phyloP scores from a whole-genome alignment of 2,113 vertebrate genomes.

The Podiceps cristatus region DNA sequence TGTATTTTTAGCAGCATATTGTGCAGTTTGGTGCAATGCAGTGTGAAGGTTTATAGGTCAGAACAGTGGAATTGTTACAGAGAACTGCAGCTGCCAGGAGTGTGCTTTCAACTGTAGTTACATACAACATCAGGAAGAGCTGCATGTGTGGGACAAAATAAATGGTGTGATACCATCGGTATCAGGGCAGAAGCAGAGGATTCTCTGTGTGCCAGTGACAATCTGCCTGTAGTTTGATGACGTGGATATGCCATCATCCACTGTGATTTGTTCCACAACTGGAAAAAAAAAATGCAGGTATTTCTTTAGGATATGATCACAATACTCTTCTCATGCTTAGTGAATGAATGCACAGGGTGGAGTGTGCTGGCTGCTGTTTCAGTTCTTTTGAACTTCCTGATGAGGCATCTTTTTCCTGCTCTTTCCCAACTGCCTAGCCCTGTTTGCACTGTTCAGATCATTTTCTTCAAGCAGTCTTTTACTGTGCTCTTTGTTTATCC shows the following conservation, averaged over 20 bases:
- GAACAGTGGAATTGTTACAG: neutral
- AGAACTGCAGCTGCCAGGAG: neutral
- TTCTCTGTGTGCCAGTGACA: neutral
- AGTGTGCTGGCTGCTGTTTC: neutral
- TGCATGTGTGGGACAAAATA: neutral
- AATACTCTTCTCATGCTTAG: neutral
- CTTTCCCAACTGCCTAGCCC: neutral
- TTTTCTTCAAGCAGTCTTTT: neutral
- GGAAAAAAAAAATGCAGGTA: neutral
- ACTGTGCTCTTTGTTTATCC: neutral
- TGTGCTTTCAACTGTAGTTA: neutral
- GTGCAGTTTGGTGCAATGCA: neutral
- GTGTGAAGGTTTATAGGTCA: neutral
- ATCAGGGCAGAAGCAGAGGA: neutral
- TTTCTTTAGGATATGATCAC: neutral
- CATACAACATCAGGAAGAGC: neutral
- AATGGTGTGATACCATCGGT: neutral
- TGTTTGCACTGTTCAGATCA: neutral
- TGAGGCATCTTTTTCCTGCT: neutral
- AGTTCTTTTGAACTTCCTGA: neutral
- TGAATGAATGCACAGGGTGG: neutral
- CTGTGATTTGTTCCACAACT: neutral
- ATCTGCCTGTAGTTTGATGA: neutral
- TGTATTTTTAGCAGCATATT: neutral
- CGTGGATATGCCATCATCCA: neutral